phyloP scores from a whole-genome alignment of 1,140 invertebrate genomes.

The Campodea augens region DNA sequence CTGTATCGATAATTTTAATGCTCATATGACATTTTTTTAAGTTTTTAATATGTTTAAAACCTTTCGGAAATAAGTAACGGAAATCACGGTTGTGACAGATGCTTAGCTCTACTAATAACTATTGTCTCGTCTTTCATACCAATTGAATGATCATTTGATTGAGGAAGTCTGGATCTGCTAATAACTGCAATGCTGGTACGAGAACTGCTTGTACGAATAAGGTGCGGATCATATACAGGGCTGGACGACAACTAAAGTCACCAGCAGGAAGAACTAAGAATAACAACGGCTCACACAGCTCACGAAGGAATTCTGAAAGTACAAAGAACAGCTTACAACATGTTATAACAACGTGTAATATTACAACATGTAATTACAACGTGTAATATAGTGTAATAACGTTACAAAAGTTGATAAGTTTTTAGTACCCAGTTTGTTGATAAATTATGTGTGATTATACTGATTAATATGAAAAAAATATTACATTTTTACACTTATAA shows the following conservation, averaged over 20 bases:
- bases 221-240: conserved; percentile 57
- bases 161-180: conserved; percentile 86
- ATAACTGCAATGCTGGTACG: conserved; percentile 51
- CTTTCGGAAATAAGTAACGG: no score
- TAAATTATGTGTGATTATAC: no score
- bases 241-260: conserved; percentile 65
- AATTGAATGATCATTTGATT: conserved; percentile 81
- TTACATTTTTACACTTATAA: no score
- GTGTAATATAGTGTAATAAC: conserved; percentile 1
- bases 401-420: conserved; percentile 1
- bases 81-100: no score
- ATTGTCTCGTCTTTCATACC: conserved; percentile 27
- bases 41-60: no score
- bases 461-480: no score
- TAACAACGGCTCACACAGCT: conserved; percentile 63
- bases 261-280: conserved; percentile 65
- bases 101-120: background rate
- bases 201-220: conserved; percentile 62
- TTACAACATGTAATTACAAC: no score
- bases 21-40: no score
- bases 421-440: background rate
- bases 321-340: conserved; percentile 12
- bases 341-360: conserved; percentile 3
- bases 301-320: conserved; percentile 59
- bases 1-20: no score